Base-by-base conservation (phyloP, 2,113 vertebrate species). In the Eurypyga helias region DNA sequence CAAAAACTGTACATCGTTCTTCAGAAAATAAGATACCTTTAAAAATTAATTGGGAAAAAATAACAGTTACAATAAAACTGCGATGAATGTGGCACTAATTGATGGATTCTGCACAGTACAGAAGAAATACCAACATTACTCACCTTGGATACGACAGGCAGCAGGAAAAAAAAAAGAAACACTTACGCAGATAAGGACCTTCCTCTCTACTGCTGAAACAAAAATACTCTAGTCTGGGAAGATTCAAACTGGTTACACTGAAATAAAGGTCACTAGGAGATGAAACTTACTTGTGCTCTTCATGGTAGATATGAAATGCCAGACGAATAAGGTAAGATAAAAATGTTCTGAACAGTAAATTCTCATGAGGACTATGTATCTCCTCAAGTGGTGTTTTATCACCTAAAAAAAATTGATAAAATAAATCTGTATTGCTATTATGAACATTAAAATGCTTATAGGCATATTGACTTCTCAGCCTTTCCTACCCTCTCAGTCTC, bases 101-200 rank as follows among this genome's bases (percentile, higher is more conserved):
- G 46, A 80, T 38, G 26, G 93, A 69, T 82, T 95, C 61, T 90
- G 34, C 46, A 80, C 34, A 55, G 38, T 64, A 84, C 9, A 57
- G 18, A 57, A 88, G 25, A 73, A 67, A 83, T 5, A 48, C 7
- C 31, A 41, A 41, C 41, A 17, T 54, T 54, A 45, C 52, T 93
- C 94, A 99, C 99, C 99, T 98, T 98, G 99, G 25, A 99, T 96
- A 33, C 21, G 70, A 93, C 97, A 98, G 45, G 98, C 98, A 62
- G 98, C 89, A 6, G 99, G 99, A 55, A 97, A 96, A 69, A 99
- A 95, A 51, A 99, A 92, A 97, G 88, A 99, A 99, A 86, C 99
- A 99, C 64, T 98, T 76, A 20, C 83, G 97, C 64, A 99, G 97
- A 26, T 96, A 90, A 28, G 98, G 97, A 36, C 87, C 96, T 51